phyloP scores from a whole-genome alignment of 92 coral and sea anemone species.

The Meandrina meandrites region DNA sequence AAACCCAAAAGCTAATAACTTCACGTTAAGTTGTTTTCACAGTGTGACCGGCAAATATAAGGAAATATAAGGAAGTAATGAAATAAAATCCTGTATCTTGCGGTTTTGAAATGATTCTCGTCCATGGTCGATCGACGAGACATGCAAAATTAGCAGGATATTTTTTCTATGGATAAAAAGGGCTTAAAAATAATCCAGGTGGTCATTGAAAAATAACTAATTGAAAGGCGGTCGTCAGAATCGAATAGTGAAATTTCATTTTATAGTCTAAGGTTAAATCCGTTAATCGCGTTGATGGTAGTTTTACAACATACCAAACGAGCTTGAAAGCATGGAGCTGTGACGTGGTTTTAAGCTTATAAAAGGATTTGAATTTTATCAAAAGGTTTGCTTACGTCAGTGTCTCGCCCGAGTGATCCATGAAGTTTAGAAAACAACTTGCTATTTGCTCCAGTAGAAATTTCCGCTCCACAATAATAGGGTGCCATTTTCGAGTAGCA shows the following conservation, averaged over 20 bases:
- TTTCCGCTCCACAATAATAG: constrained; percentile 12
- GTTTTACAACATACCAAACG: constrained; percentile 41
- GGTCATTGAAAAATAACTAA: neutral
- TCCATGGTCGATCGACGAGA: neutral
- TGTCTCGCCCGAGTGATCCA: constrained; percentile 13
- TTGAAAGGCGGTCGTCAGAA: constrained; percentile 11
- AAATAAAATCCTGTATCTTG: constrained; percentile 16
- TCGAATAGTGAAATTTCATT: constrained; percentile 13
- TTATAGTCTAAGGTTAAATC: constrained; percentile 24
- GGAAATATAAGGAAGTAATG: neutral
- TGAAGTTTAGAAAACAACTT: constrained; percentile 6
- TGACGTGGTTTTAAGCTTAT: constrained; percentile 10
- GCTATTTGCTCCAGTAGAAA: constrained; percentile 2
- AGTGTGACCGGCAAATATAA: constrained; percentile 4
- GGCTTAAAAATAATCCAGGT: constrained; percentile 15
- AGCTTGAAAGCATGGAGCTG: neutral
- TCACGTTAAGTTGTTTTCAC: neutral
- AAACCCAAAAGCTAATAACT: constrained; percentile 13
- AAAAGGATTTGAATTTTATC: constrained; percentile 29
- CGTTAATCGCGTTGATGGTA: constrained; percentile 23
- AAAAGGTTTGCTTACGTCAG: constrained; percentile 39
- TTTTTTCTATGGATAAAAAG: constrained; percentile 7
- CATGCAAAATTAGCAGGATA: constrained; percentile 24
- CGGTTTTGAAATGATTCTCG: neutral
- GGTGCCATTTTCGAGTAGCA: neutral